Evolutionary conservation across 2,888 invertebrate genomes (phyloP).

Genomic region (Polymixis lichenea): DNA sequence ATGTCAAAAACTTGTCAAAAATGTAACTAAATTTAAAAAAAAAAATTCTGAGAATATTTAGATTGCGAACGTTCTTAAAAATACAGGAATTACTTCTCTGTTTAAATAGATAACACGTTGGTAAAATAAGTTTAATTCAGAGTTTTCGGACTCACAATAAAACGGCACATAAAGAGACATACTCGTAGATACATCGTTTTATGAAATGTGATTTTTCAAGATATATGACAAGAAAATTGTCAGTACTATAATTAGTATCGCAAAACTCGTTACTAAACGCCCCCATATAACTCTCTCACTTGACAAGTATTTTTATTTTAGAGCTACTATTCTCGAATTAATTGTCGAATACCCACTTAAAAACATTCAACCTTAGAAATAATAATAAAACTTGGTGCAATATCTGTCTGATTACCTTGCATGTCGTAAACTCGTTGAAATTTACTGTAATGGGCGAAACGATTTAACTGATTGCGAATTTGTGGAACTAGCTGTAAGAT

Average conservation of each 20-base stretch:
- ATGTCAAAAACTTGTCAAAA: background rate
- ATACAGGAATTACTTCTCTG: background rate
- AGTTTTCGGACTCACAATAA: background rate
- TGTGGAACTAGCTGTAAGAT: constrained; percentile 50
- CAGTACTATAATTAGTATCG: background rate
- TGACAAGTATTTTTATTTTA: background rate
- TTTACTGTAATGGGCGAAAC: constrained; percentile 46
- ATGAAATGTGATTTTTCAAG: background rate
- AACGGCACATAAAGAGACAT: background rate
- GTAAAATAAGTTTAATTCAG: background rate
- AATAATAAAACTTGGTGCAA: constrained; percentile 20
- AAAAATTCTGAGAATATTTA: background rate
- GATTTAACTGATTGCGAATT: constrained; percentile 58
- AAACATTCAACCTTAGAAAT: constrained; percentile 28
- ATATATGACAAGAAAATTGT: background rate
- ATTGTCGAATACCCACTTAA: background rate
- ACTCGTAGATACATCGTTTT: background rate
- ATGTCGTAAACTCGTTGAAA: constrained; percentile 35
- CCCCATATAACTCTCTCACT: background rate
- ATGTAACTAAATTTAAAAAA: background rate
- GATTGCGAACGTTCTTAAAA: background rate
- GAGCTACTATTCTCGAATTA: background rate
- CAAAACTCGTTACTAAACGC: background rate
- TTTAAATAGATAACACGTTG: too few relatives aligned
- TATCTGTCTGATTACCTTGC: constrained; percentile 17